Evolutionary conservation across 2,113 vertebrate species (phyloP).

Genomic region (Gambusia affinis): DNA sequence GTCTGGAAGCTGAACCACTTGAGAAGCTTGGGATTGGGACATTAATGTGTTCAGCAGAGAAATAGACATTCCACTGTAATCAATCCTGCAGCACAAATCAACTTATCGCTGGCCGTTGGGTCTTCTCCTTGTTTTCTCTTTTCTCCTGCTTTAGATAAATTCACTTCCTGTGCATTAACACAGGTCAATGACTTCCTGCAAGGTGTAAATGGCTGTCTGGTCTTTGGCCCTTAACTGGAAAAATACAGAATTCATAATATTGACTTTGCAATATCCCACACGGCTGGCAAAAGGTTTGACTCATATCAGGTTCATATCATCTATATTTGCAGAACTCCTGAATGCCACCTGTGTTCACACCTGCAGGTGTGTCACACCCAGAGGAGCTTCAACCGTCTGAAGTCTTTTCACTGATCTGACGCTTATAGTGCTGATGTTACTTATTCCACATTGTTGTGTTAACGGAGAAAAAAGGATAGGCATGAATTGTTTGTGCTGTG

Average conservation of each 20-base stretch:
- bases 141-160: constrained; percentile 50
- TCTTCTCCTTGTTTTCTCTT: neutral
- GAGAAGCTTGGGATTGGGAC: constrained; percentile 63
- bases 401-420: neutral
- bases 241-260: constrained; percentile 32
- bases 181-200: constrained; percentile 55
- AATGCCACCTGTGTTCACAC: constrained; percentile 34
- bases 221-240: constrained; percentile 52
- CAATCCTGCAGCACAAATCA: constrained; percentile 78
- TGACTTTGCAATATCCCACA: constrained; percentile 58
- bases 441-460: neutral
- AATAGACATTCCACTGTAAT: constrained; percentile 77
- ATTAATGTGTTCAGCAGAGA: constrained; percentile 71
- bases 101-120: constrained; percentile 55
- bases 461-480: neutral
- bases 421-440: neutral
- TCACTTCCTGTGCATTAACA: constrained; percentile 71
- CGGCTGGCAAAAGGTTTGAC: constrained; percentile 56
- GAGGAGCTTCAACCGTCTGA: neutral
- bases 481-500: neutral
- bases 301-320: constrained; percentile 10
- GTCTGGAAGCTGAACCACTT: constrained; percentile 68
- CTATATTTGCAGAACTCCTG: constrained; percentile 18
- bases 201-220: constrained; percentile 54
- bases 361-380: constrained; percentile 11